Conservation (phyloP, 1,140 invertebrate genomes). For the Papilio polytes region DNA sequence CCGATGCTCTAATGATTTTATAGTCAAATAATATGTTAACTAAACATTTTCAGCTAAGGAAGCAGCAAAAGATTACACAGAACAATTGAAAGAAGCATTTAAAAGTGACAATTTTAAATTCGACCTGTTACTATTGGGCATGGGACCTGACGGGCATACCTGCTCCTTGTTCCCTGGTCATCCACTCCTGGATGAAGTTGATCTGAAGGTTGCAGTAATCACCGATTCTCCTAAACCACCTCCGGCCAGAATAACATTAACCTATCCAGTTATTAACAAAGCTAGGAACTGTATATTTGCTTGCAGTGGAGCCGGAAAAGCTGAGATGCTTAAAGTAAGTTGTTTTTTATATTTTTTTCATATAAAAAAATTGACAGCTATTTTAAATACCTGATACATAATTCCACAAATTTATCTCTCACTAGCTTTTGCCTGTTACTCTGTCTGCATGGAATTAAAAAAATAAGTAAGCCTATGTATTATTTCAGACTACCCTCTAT, state of each 20-base stretch:
- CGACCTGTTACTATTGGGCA: constrained; percentile 95
- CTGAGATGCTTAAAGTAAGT: constrained; percentile 94
- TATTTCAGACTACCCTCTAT: no score
- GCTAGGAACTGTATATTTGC: constrained; percentile 94
- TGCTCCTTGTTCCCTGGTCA: constrained; percentile 98
- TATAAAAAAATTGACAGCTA: no score
- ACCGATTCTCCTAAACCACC: constrained; percentile 98
- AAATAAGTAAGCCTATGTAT: no score
- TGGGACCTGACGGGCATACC: constrained; percentile 99
- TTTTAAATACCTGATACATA: no score
- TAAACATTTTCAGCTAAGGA: constrained; percentile 86
- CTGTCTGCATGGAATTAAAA: no score
- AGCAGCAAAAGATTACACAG: constrained; percentile 92
- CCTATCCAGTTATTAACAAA: constrained; percentile 96
- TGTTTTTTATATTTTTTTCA: constrained; percentile 21
- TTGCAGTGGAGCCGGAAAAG: constrained; percentile 92
- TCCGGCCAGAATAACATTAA: constrained; percentile 95
- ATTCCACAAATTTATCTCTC: no score
- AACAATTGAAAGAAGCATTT: constrained; percentile 87
- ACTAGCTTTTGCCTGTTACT: no score
- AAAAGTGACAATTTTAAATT: constrained; percentile 87
- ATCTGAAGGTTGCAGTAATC: constrained; percentile 92
- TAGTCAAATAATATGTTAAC: no score
- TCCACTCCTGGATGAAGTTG: constrained; percentile 87
- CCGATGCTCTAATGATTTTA: no score